phyloP scores from a whole-genome alignment of 1,140 invertebrate genomes.

The Saccostrea echinata region DNA sequence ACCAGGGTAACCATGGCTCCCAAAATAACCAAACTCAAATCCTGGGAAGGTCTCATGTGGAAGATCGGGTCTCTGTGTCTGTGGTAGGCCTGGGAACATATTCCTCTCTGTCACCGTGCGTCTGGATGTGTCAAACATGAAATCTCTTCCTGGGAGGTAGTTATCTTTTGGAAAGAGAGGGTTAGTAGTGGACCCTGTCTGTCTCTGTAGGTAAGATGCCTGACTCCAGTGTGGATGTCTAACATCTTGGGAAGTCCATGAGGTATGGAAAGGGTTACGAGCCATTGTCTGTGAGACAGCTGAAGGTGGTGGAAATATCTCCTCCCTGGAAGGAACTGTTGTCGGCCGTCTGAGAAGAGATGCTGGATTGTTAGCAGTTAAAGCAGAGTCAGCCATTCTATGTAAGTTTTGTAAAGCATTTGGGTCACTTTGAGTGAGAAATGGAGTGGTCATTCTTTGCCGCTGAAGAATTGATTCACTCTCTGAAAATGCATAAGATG shows the following conservation, averaged over 20 bases:
- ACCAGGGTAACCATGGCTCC: conserved; percentile 72
- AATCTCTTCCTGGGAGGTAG: conserved; percentile 73
- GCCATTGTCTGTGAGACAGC: conserved; percentile 71
- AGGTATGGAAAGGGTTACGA: conserved; percentile 73
- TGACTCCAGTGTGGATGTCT: conserved; percentile 73
- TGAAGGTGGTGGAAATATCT: conserved; percentile 68
- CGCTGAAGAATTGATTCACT: conserved; percentile 72
- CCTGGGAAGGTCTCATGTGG: conserved; percentile 70
- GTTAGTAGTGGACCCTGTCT: conserved; percentile 65
- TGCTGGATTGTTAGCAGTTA: conserved; percentile 67
- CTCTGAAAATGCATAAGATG: conserved; percentile 71
- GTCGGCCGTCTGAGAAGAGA: conserved; percentile 68
- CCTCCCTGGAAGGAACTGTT: conserved; percentile 69
- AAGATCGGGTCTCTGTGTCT: conserved; percentile 71
- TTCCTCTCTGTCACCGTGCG: conserved; percentile 69
- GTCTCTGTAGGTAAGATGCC: conserved; percentile 71
- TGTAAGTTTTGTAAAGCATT: conserved; percentile 68
- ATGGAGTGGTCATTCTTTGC: conserved; percentile 72
- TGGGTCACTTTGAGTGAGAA: conserved; percentile 69
- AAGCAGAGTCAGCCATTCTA: conserved; percentile 67
- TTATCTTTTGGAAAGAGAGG: conserved; percentile 73
- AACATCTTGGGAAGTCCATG: conserved; percentile 74
- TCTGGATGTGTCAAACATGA: conserved; percentile 76
- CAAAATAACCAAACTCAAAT: conserved; percentile 76
- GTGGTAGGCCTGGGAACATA: conserved; percentile 74